Conservation (phyloP, 2,113 vertebrate species). For the Sinocyclocheilus anophthalmus region DNA sequence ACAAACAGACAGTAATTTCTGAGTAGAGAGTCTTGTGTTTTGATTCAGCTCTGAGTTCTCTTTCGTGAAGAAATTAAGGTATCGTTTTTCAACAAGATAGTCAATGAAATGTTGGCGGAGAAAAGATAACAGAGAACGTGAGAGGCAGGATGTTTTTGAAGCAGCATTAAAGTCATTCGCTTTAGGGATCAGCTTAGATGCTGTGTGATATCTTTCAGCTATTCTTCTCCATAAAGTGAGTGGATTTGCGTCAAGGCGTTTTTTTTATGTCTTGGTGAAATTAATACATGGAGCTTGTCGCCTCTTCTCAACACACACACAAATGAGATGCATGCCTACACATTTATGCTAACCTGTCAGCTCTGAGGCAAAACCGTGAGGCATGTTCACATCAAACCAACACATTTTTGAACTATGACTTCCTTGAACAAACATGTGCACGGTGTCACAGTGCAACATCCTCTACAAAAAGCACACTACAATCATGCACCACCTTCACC, state of each 20-base stretch:
- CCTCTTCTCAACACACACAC: neutral
- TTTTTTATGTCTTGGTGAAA: neutral
- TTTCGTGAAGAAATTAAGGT: neutral
- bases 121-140: neutral
- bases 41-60: neutral
- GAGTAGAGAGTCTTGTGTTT: neutral
- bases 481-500: neutral
- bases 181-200: too few species aligned
- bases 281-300: neutral
- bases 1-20: neutral
- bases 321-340: neutral
- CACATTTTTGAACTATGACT: conserved; percentile 1
- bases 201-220: too few species aligned
- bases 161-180: too few species aligned
- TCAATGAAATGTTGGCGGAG: neutral
- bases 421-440: neutral
- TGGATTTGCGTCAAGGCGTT: neutral
- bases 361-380: neutral
- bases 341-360: neutral
- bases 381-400: neutral
- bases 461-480: neutral
- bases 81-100: neutral
- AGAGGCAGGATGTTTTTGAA: too few species aligned
- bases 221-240: neutral
- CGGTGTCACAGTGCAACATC: conserved; percentile 13